A percentile compares a stretch with the other conserved stretches of the same genome.
Evolutionary conservation across 2,113 vertebrate species (phyloP).

Genomic region (Otocyon megalotis): DNA sequence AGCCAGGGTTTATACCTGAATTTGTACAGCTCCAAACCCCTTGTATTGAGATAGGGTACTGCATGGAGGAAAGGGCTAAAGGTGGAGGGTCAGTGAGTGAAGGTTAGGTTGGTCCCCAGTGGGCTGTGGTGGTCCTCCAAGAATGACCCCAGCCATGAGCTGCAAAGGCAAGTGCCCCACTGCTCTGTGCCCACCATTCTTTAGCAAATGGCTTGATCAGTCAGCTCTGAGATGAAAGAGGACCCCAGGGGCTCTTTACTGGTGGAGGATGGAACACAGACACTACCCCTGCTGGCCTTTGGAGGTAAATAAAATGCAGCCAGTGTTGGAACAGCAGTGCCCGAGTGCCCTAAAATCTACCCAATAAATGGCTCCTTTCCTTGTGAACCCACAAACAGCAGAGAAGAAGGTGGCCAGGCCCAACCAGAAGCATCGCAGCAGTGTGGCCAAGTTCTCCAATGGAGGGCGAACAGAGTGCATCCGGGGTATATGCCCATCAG

Average conservation of each 20-base stretch:
- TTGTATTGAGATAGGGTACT: not conserved
- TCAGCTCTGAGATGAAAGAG: not conserved
- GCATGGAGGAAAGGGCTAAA: not conserved
- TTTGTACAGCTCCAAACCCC: not conserved
- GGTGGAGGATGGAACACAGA: not conserved
- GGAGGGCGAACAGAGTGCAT: slow-evolving; percentile 82
- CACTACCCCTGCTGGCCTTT: not conserved
- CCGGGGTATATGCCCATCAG: rapidly evolving
- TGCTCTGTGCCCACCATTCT: not conserved
- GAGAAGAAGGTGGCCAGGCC: slow-evolving; percentile 90
- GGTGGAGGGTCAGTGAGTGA: not conserved
- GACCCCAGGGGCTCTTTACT: not conserved
- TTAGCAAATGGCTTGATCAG: not conserved
- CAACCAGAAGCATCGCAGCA: slow-evolving; percentile 88
- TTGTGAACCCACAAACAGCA: slow-evolving; percentile 90
- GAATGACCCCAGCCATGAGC: not conserved
- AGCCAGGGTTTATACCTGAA: not conserved
- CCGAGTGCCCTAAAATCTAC: not conserved
- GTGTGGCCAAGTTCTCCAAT: slow-evolving; percentile 89
- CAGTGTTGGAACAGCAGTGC: not conserved
- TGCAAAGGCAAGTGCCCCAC: not conserved
- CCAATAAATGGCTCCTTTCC: not conserved
- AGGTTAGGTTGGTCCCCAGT: not conserved
- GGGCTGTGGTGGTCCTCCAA: rapidly evolving
- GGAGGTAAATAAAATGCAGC: not conserved